Conservation (phyloP, 2,797 vertebrate species). For the Orientallactaga sibirica region DNA sequence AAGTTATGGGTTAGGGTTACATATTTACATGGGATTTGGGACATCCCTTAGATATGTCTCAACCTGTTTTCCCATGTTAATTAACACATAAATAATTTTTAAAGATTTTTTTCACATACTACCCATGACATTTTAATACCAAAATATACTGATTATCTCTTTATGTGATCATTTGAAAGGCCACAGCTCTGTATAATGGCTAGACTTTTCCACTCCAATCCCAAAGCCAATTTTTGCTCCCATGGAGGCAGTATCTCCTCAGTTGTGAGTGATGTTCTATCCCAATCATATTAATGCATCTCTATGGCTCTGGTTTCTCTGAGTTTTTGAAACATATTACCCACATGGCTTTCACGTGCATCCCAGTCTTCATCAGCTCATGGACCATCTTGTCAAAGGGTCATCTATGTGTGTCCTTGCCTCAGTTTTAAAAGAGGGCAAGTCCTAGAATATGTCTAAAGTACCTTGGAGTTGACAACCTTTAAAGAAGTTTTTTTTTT, state of each 20-base stretch:
- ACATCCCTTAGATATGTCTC: slow-evolving; percentile 24
- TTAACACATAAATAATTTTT: not conserved
- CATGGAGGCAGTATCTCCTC: not conserved
- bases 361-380: not conserved
- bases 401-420: not conserved
- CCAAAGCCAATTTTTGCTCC: not conserved
- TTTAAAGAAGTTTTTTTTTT: not conserved
- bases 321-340: not conserved
- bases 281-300: not conserved
- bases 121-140: not conserved
- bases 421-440: not conserved
- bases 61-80: not conserved
- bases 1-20: too few species aligned
- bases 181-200: not conserved
- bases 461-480: not conserved
- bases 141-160: not conserved
- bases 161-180: not conserved
- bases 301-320: not conserved
- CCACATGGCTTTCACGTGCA: not conserved
- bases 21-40: too few species aligned
- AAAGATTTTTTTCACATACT: not conserved
- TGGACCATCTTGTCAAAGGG: not conserved
- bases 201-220: not conserved
- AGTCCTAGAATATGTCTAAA: not conserved
- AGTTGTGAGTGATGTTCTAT: not conserved